Base-by-base conservation (phyloP, 2,113 vertebrate genomes). In the Glareola pratincola region DNA sequence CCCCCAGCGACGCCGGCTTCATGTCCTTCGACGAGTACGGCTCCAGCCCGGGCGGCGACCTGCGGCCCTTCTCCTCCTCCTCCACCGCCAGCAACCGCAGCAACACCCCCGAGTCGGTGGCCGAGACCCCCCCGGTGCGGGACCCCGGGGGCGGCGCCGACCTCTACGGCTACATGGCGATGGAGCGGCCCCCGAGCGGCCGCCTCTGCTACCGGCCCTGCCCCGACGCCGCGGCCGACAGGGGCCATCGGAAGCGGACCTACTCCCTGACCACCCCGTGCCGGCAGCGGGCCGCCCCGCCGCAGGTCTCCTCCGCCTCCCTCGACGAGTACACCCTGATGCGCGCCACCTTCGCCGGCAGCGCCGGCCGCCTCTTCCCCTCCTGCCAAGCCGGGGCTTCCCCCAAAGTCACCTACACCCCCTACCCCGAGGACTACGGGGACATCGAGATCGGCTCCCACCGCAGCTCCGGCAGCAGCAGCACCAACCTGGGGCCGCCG, bases 271-370 rank as follows among this genome's bases (percentile, higher is more conserved):
- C 99, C 43, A 99, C 99, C 2, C 99, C 99, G 60, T 98, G 98
- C 64, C 98, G 99, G 75, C 99, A 99, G 96, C 98, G 99, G 88
- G 97, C 98, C 5, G 97, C 98, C 32, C 98, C 98, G 7, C 97
- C 98, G 39, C 99, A 99, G 59, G 98, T 99, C 27, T 99, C 99
- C 7, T 99, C 99, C 12, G 99, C 99, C 74, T 99, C 99, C 8
- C 98, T 99, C 94, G 99, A 99, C 56, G 99, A 99, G 72, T 99
- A 99, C 94, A 99, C 99, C 2, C 98, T 99, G 23, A 99, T 99
- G 99, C 98, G 98, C 77, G 99, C 99, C 86, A 98, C 99, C 26
- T 98, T 98, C 92, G 98, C 98, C 4, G 98, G 98, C 59, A 98
- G 98, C 85, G 98, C 98, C 26, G 97, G 98, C 71, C 98, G 98